phyloP scores from a whole-genome alignment of 2,888 invertebrate genomes.

The Dasypolia templi region DNA sequence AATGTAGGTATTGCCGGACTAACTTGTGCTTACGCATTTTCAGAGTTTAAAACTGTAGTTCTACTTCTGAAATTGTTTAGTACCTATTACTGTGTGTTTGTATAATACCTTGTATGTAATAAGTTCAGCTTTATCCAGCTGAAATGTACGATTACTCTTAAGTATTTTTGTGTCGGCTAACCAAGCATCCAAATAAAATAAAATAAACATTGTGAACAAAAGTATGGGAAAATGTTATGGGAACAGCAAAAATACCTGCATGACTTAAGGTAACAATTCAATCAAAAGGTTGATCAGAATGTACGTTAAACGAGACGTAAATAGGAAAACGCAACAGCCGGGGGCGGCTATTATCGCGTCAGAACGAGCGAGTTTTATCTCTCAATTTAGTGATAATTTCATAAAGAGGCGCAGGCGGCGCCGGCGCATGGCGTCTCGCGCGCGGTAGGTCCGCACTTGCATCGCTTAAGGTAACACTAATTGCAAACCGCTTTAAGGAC shows the following conservation, averaged over 20 bases:
- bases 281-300: constrained; percentile 64
- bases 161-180: not conserved
- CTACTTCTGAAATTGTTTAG: not conserved
- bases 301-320: constrained; percentile 74
- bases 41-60: too few species aligned
- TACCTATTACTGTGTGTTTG: not conserved
- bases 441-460: constrained; percentile 83
- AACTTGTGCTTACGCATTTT: not conserved
- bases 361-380: constrained; percentile 82
- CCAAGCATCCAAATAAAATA: not conserved
- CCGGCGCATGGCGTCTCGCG: constrained; percentile 70
- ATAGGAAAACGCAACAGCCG: constrained; percentile 79
- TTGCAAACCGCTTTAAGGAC: constrained; percentile 85
- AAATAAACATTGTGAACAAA: not conserved
- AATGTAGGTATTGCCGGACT: not conserved
- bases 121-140: not conserved
- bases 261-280: constrained; percentile 56
- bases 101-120: not conserved
- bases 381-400: constrained; percentile 88
- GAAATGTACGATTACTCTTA: not conserved
- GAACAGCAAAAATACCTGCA: constrained; percentile 14
- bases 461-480: constrained; percentile 80
- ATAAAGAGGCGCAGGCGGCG: constrained; percentile 77
- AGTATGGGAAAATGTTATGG: not conserved
- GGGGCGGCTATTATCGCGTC: constrained; percentile 84